Base-by-base conservation (phyloP, 2,797 vertebrate genomes). In the Arctocebus calabarensis region DNA sequence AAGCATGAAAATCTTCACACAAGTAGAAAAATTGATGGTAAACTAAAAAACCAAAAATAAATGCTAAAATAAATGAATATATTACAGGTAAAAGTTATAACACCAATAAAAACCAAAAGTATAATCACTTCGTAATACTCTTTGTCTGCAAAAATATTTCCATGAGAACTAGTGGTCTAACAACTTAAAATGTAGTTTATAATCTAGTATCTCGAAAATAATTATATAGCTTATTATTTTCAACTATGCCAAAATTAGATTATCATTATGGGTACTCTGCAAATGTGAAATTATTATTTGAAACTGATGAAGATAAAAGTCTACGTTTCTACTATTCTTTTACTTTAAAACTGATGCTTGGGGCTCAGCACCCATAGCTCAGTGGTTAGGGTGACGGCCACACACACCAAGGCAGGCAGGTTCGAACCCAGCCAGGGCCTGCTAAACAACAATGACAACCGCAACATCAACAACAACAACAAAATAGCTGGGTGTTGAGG, bases 131-230 rank as follows among this genome's bases (percentile, higher is more conserved):
- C 25, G 61, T 84, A 73, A 84, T n/a, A 94, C 12, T 81, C 10
- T 4, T 37, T 70, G 8, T 34, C 52, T 82, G 10, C 5, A 94
- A 96, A 94, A 94, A 45, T 68, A 74, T 13, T 85, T 68, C 73
- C 45, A 77, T 19, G 79, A 73, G n/a, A 20, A 77, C 32, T 86
- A 75, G 37, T 34, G 61, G 61, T 40, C 40, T 90, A 23, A 45
- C 45, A 88, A 71, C 3, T 74, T 74, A 77, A 78, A 94, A 79
- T 43, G 9, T 43, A 79, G 14, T 34, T 90, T 92, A 73, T 48
- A 93, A 71, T 88, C 5, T 16, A 86, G 0, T 66, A 79, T 86
- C 45, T 66, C 84, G 32, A 91, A 91, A 95, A 95, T 45, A 77
- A 79, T 66, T 48, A 82, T 40, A 77, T 6, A 37, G 2, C 10